Conservation (phyloP, 2,888 invertebrate species). For the Netelia inedita region DNA sequence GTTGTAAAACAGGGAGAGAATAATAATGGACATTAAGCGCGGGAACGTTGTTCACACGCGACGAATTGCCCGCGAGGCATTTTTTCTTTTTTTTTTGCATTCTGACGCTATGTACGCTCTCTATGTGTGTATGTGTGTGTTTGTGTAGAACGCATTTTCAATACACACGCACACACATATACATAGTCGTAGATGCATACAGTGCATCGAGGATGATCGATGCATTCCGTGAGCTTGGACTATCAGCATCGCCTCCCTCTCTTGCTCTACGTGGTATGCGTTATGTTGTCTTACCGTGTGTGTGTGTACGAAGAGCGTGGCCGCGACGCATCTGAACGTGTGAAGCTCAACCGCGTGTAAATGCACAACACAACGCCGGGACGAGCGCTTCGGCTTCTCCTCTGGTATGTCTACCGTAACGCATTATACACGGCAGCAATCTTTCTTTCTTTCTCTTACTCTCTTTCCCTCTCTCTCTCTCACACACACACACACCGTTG, state of each 20-base stretch:
- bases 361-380: constrained; percentile 21
- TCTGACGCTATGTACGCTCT: neutral
- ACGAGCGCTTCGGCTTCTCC: constrained; percentile 17
- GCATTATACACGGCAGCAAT: constrained; percentile 13
- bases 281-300: constrained; percentile 1
- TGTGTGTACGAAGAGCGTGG: neutral
- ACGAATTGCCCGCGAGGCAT: constrained; percentile 34
- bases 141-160: neutral
- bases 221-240: constrained; percentile 46
- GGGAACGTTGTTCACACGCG: constrained; percentile 42
- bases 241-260: constrained; percentile 4
- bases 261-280: no score
- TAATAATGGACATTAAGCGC: constrained; percentile 33
- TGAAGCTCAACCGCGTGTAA: constrained; percentile 34
- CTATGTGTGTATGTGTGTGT: constrained; percentile 7
- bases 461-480: neutral
- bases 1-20: constrained; percentile 10
- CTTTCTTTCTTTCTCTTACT: neutral
- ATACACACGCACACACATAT: neutral
- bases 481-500: no score
- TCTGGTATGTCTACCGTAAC: constrained; percentile 48
- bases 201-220: constrained; percentile 34
- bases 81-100: constrained; percentile 36
- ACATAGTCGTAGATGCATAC: neutral
- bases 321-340: constrained; percentile 8